Conservation (phyloP, 2,888 invertebrate species). For the Empis stercorea region DNA sequence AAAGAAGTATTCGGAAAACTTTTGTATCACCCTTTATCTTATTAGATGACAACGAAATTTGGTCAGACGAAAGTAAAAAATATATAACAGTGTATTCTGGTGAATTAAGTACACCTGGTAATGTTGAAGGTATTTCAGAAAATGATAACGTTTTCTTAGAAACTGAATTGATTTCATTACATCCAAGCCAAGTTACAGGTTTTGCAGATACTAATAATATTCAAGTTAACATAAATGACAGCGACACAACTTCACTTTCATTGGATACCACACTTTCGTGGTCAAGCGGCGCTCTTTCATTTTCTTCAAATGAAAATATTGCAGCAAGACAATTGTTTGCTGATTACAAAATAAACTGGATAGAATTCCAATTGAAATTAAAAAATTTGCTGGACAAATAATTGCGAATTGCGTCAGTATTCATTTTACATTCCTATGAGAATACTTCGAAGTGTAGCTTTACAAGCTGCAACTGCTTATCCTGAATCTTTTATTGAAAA, state of each 20-base stretch:
- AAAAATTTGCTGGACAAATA: neutral
- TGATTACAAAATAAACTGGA: neutral
- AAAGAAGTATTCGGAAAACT: neutral
- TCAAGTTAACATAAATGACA: too few species aligned
- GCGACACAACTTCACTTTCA: neutral
- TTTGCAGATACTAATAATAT: too few species aligned
- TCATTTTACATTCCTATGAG: slow-evolving; percentile 4
- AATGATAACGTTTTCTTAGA: neutral
- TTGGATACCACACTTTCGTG: neutral
- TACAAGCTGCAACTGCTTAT: slow-evolving; percentile 4
- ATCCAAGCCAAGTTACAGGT: too few species aligned
- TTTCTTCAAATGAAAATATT: neutral
- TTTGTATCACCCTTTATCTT: neutral
- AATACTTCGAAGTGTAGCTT: slow-evolving; percentile 4
- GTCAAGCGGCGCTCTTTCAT: neutral
- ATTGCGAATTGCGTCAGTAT: slow-evolving; percentile 1
- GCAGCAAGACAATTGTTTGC: neutral
- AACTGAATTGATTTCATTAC: too few species aligned
- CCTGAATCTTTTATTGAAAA: slow-evolving; percentile 3
- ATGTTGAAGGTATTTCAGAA: neutral
- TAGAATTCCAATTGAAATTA: neutral
- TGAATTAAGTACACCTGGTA: too few species aligned
- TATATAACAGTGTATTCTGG: too few species aligned
- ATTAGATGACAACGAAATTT: neutral
- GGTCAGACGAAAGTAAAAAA: neutral